phyloP scores from a whole-genome alignment of 1,140 invertebrate genomes.

The Zaprionus inermis region DNA sequence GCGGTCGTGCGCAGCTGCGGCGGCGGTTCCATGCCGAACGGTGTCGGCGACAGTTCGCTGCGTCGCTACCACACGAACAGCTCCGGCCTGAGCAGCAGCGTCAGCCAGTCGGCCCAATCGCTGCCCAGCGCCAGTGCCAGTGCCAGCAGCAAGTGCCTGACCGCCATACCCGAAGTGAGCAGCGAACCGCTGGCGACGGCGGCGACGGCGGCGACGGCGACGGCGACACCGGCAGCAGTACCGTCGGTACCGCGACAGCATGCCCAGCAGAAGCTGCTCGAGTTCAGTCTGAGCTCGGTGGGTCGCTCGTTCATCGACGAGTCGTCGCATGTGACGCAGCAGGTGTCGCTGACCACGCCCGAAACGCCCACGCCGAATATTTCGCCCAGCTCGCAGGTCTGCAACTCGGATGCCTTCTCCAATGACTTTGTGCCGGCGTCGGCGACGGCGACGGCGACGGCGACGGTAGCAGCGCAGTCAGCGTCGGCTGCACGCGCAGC shows the following conservation, averaged over 20 bases:
- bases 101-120: conserved; percentile 61
- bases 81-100: conserved; percentile 66
- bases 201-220: background rate
- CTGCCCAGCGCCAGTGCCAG: conserved; percentile 36
- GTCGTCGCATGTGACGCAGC: conserved; percentile 42
- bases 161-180: conserved; percentile 74
- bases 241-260: conserved; percentile 10
- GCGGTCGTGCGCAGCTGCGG: conserved; percentile 85
- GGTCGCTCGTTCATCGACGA: conserved; percentile 83
- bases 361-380: conserved; percentile 86
- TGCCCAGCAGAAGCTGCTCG: conserved; percentile 61
- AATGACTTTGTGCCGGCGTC: conserved; percentile 77
- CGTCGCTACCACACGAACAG: conserved; percentile 68
- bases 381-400: conserved; percentile 85
- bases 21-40: conserved; percentile 65
- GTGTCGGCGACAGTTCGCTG: conserved; percentile 85
- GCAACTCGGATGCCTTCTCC: conserved; percentile 81
- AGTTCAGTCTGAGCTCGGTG: conserved; percentile 82
- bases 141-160: conserved; percentile 72
- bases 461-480: background rate
- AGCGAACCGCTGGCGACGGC: conserved; percentile 41
- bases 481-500: background rate
- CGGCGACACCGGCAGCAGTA: background rate
- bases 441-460: background rate
- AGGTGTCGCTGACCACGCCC: conserved; percentile 85